These are phyloP conservation scores for Lamellibrachia columna DNA, from an alignment of 2,888 invertebrate genomes.

Conservation along the genomic window DNA sequence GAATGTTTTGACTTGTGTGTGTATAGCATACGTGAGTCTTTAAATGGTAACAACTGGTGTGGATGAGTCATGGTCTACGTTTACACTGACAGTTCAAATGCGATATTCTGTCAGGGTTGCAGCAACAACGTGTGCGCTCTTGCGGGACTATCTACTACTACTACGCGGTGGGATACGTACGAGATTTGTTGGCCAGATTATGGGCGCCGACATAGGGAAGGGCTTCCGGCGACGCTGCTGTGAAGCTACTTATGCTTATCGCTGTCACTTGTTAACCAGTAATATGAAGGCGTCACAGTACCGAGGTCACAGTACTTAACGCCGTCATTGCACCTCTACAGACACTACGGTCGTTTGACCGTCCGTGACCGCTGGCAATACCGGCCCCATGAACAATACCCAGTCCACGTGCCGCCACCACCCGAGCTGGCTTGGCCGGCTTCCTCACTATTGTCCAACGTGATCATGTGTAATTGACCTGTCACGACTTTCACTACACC, in stretches of 20 bases:
- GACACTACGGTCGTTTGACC: background rate
- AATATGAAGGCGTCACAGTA: background rate
- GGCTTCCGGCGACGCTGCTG: background rate
- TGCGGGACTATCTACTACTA: background rate
- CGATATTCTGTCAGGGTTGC: background rate
- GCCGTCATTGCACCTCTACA: background rate
- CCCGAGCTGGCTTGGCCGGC: background rate
- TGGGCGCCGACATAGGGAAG: background rate
- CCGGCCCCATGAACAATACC: background rate
- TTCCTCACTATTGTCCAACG: background rate
- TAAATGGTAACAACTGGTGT: background rate
- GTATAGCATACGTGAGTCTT: no score
- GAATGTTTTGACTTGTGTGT: no score
- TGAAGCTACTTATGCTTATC: background rate
- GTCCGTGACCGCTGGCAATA: background rate
- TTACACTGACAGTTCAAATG: background rate
- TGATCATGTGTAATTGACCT: background rate
- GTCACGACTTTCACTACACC: background rate
- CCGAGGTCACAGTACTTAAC: background rate
- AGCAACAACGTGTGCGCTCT: background rate
- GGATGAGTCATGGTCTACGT: background rate
- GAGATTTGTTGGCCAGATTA: background rate
- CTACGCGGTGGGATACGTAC: background rate
- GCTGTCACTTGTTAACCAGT: background rate
- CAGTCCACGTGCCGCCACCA: background rate